phyloP scores from a whole-genome alignment of 2,888 invertebrate species.

The Holacanthella duospinosa region DNA sequence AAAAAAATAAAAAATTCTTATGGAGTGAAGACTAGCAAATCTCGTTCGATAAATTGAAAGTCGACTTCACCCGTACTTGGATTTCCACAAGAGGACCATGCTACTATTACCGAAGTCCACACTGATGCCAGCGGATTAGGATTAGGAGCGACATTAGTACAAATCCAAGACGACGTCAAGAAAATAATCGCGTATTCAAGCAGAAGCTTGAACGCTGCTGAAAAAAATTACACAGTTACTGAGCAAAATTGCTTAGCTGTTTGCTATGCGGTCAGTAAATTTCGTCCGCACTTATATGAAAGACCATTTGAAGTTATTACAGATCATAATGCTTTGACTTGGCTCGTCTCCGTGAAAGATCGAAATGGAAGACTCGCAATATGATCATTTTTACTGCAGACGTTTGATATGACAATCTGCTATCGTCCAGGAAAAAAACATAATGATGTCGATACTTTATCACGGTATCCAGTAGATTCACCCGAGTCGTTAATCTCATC shows the following conservation, averaged over 20 bases:
- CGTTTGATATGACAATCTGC: neutral
- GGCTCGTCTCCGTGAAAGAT: conserved; percentile 15
- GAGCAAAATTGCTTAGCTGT: conserved; percentile 30
- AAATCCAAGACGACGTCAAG: neutral
- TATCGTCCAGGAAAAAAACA: neutral
- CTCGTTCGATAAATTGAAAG: neutral
- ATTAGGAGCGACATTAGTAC: neutral
- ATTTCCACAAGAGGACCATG: neutral
- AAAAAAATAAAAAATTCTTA: neutral
- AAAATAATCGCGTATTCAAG: neutral
- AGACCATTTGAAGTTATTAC: conserved; percentile 28
- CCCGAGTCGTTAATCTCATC: neutral
- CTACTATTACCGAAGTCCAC: neutral
- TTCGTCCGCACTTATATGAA: conserved; percentile 27
- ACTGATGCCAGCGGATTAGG: conserved; percentile 5
- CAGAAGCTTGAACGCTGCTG: conserved; percentile 11
- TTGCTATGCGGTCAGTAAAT: conserved; percentile 31
- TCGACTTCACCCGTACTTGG: neutral
- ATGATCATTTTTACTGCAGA: neutral
- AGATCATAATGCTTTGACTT: conserved; percentile 26
- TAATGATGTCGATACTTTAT: neutral
- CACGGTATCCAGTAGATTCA: neutral
- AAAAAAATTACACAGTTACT: conserved; percentile 18
- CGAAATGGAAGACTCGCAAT: conserved; percentile 13
- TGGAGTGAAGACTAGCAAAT: neutral